A percentile compares a stretch with the other conserved stretches of the same genome.
These are phyloP conservation scores for Sebastes alutus DNA, from an alignment of 2,797 vertebrate species.

Conservation along the genomic window DNA sequence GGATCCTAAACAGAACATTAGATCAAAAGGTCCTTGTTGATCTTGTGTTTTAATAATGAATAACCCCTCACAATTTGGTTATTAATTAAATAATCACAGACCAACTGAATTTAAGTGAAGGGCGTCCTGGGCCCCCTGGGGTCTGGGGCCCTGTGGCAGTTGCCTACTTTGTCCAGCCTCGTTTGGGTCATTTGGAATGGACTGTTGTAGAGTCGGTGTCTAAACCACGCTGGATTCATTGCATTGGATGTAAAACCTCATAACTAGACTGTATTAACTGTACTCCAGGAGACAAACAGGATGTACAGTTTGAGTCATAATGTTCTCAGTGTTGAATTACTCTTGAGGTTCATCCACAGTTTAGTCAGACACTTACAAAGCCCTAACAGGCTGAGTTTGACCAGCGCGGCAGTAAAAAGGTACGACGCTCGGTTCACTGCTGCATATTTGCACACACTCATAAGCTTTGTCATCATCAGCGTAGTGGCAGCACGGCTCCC, in stretches of 20 bases:
- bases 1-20: not conserved
- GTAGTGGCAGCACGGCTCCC: slow-evolving; percentile 32
- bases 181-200: not conserved
- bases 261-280: not conserved
- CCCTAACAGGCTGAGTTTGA: slow-evolving; percentile 5
- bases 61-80: not conserved
- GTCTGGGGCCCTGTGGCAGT: not conserved
- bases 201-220: not conserved
- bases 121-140: not conserved
- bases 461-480: slow-evolving; percentile 60
- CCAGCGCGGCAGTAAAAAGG: slow-evolving; percentile 6
- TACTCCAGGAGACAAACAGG: not conserved
- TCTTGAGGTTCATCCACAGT: not conserved
- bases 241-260: not conserved
- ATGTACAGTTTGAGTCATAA: not conserved
- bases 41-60: not conserved
- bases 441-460: slow-evolving; percentile 22
- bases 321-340: not conserved
- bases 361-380: not conserved
- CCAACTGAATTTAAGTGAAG: fast-evolving
- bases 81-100: not conserved
- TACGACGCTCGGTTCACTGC: not conserved
- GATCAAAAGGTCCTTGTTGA: not conserved
- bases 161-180: not conserved
- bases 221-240: not conserved